Base-by-base conservation (phyloP, 1,140 invertebrate genomes). In the Eupristina koningsbergeri region DNA sequence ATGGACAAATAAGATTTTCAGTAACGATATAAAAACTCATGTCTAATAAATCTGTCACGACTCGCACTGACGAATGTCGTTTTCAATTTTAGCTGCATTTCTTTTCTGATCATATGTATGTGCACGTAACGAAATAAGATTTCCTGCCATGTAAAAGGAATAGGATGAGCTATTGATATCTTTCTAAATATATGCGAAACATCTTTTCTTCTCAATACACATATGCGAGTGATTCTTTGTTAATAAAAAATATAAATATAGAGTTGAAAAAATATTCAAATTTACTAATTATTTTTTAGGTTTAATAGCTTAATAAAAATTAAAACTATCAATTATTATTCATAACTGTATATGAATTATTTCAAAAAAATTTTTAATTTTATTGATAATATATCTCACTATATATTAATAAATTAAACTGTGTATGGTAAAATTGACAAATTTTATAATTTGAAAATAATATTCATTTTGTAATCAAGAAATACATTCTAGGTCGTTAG, bases 41-140 rank as follows among this genome's bases (percentile, higher is more conserved):
- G 61, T 81, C 58, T 82, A 77, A 76, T 82, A 82, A 82, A 82
- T 82, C 73, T 77, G 73, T 82, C 81, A 69, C 63, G 26, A 76
- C 31, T 61, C 17, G 19, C 9, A 31, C 34, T 73, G 67, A 81
- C 67, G 67, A 74, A 74, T 41, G 69, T 73, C 81, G 45, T 58
- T 58, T 17, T 47, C 53, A 45, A 76, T 76, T 75, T 82, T 67
- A 34, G 74, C 34, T 45, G 61, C 45, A 61, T 76, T 80, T 80
- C 64, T n/a, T 47, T 67, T 31, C n/a, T 41, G 8, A 17, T 34
- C 63, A 0, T n/a, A 58, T 8, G 29, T 22, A 45, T 75, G 19
- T 31, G 22, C 58, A 19, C 58, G 45, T 36, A 69, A 58, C 45
- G 73, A 69, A 69, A 83, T 69, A 69, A 83, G 61, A 83, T 83